A percentile compares a stretch with the other conserved stretches of the same genome.
These are phyloP conservation scores for Aphodius sticticus DNA, from an alignment of 2,888 invertebrate species.

Conservation along the genomic window DNA sequence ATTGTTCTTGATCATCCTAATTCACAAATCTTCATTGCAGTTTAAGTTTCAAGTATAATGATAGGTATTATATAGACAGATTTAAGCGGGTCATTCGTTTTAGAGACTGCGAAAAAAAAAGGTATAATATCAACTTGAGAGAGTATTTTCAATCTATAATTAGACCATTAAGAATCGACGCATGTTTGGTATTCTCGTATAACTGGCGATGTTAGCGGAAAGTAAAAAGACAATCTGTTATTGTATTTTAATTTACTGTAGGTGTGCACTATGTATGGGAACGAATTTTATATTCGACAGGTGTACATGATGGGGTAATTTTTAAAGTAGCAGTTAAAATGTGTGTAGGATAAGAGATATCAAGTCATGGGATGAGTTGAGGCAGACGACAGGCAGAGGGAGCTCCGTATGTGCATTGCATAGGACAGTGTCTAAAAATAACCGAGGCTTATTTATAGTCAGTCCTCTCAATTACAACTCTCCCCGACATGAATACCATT, in stretches of 20 bases:
- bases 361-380: not conserved
- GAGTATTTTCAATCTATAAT: not conserved
- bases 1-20: too few species aligned
- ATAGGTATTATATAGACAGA: not conserved
- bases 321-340: slow-evolving; percentile 21
- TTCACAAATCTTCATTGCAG: too few species aligned
- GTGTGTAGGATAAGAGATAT: not conserved
- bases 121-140: not conserved
- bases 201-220: not conserved
- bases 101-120: not conserved
- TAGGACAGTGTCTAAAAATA: slow-evolving; percentile 30
- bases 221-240: slow-evolving; percentile 14
- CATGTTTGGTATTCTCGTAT: not conserved
- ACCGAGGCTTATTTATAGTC: slow-evolving; percentile 33
- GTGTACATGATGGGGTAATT: slow-evolving; percentile 33
- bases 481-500: slow-evolving; percentile 40
- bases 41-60: too few species aligned
- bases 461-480: slow-evolving; percentile 33
- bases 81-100: not conserved
- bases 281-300: slow-evolving; percentile 33
- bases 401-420: slow-evolving; percentile 7
- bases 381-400: slow-evolving; percentile 5
- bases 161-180: not conserved
- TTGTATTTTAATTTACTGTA: slow-evolving; percentile 20
- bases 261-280: slow-evolving; percentile 19